Base-by-base conservation (phyloP, 1,140 invertebrate species). In the Cotesia glomerata region DNA sequence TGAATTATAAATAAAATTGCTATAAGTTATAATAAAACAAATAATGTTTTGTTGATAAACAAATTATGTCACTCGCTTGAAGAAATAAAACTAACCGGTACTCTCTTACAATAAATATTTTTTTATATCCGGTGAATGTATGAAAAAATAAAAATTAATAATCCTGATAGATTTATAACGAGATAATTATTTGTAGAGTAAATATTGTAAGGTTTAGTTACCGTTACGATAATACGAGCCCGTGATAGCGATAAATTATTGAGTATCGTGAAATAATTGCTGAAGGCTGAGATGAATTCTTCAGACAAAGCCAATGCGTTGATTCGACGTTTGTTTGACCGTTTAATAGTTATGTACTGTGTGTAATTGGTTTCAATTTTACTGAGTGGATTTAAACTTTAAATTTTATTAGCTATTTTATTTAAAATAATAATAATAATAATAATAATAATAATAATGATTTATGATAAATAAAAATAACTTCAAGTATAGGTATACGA, bases 241-340 rank as follows among this genome's bases (percentile, higher is more conserved):
- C 64, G 64, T 67, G 64, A 67, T 67, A 67, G 49, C 64, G 49
- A 54, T 67, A 67, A 67, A 66, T 66, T 66, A 66, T 66, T 26
- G 52, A 26, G n/a, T 32, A 7, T 14, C 39, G 64, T 13, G 64
- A 39, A 66, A 67, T 56, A 67, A 67, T 67, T 54, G 64, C 64
- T 13, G 52, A 45, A 45, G 14, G 16, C 18, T 5, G 45, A 13
- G 64, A 67, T 67, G 64, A 67, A 49, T 67, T 49, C 51, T 34
- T 14, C 11, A 67, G 64, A 67, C 64, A 67, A 67, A 67, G 45
- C 64, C 64, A 67, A 67, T 67, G 18, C 52, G 52, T 67, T 67
- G 49, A 67, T 67, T 67, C 64, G 45, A 67, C 64, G 39, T 52
- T 52, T 67, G 64, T 52, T 34, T 49, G 51, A 39, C 39, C 45